Conservation (phyloP, 2,113 vertebrate genomes). For the Sebastes schlegelii region DNA sequence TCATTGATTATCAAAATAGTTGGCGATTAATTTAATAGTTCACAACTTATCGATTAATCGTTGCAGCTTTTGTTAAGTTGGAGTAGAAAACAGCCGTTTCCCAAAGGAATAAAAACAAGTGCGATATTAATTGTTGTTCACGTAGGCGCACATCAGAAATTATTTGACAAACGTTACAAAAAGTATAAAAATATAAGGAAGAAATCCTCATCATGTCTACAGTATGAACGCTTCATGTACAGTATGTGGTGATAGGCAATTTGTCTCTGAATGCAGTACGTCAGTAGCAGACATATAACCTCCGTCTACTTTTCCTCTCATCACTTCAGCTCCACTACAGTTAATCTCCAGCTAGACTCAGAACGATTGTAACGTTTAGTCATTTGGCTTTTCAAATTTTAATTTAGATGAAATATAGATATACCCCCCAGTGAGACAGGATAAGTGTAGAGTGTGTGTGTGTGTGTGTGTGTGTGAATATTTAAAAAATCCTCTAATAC, state of each 20-base stretch:
- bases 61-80: too few relatives aligned
- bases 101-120: too few relatives aligned
- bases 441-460: constrained; percentile 15
- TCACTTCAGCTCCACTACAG: constrained; percentile 16
- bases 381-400: constrained; percentile 72
- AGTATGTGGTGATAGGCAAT: not conserved
- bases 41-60: too few relatives aligned
- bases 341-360: constrained; percentile 23
- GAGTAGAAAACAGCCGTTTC: too few relatives aligned
- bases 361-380: constrained; percentile 31
- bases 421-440: constrained; percentile 35
- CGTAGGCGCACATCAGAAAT: not conserved
- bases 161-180: not conserved
- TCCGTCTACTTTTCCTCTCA: constrained; percentile 4
- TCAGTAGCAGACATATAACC: not conserved
- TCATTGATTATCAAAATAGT: too few relatives aligned
- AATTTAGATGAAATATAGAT: constrained; percentile 78
- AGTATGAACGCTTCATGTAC: not conserved
- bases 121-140: not conserved
- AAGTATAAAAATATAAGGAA: not conserved
- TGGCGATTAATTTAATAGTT: too few relatives aligned
- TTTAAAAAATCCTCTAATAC: constrained; percentile 28
- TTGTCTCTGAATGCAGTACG: not conserved
- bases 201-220: too few relatives aligned
- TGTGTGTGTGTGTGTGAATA: constrained; percentile 20